Evolutionary conservation across 2,113 vertebrate species (phyloP).

Genomic region (Heterocephalus glaber): DNA sequence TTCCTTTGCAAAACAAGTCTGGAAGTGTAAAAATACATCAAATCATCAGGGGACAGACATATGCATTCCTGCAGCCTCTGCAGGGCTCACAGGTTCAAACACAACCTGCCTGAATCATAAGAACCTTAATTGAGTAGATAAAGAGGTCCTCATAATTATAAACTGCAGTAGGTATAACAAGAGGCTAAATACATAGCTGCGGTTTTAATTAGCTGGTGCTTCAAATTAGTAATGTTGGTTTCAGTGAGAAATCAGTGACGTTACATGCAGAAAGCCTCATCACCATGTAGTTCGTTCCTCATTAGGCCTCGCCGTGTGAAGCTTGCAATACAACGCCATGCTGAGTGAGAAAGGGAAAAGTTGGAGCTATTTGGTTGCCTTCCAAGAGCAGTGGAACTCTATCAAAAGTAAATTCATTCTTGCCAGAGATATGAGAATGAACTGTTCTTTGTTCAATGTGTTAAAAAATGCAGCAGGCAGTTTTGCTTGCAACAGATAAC

Average conservation of each 20-base stretch:
- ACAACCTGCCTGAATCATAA: constrained; percentile 84
- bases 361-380: constrained; percentile 88
- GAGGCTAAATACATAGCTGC: constrained; percentile 92
- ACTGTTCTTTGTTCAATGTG: constrained; percentile 79
- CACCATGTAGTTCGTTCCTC: constrained; percentile 86
- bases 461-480: constrained; percentile 64
- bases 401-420: constrained; percentile 88
- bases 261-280: constrained; percentile 87
- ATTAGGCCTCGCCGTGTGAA: constrained; percentile 87
- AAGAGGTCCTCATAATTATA: constrained; percentile 92
- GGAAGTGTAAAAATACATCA: constrained; percentile 43
- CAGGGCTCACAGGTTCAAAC: constrained; percentile 82
- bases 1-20: constrained; percentile 63
- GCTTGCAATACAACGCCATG: constrained; percentile 85
- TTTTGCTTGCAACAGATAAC: constrained; percentile 76
- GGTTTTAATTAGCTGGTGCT: constrained; percentile 93
- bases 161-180: constrained; percentile 91
- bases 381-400: constrained; percentile 87
- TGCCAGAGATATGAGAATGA: constrained; percentile 81
- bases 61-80: constrained; percentile 74
- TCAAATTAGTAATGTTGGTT: constrained; percentile 93
- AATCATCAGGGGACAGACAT: constrained; percentile 73
- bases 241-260: constrained; percentile 90
- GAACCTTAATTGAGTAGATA: constrained; percentile 90
- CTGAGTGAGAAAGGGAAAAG: constrained; percentile 85